Conservation (phyloP, 1,140 invertebrate genomes). For the Pseudachorutes palmiensis region DNA sequence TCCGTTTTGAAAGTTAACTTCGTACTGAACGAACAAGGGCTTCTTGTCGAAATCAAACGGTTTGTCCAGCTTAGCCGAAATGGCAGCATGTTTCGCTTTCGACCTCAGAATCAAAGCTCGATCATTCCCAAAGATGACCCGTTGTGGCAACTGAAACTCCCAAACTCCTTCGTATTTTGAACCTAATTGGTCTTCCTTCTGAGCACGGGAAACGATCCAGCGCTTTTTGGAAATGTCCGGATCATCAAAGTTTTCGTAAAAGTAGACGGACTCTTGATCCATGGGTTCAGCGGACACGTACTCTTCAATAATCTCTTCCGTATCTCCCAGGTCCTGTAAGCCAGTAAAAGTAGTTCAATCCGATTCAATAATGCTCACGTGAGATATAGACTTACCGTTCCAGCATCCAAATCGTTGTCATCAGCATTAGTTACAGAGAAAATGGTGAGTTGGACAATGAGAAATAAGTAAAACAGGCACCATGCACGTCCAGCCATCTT, state of each 20-base stretch:
- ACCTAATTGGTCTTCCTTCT: slow-evolving; percentile 82
- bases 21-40: slow-evolving; percentile 87
- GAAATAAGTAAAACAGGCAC: no score
- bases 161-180: slow-evolving; percentile 91
- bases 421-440: no score
- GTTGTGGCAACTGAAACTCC: slow-evolving; percentile 66
- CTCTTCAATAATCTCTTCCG: no score
- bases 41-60: slow-evolving; percentile 79
- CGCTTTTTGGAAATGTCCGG: slow-evolving; percentile 59
- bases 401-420: no score
- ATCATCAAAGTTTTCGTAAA: slow-evolving; percentile 85
- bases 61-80: slow-evolving; percentile 68
- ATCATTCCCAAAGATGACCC: slow-evolving; percentile 70
- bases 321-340: no score
- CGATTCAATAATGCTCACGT: no score
- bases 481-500: no score
- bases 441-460: no score
- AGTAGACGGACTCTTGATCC: slow-evolving; percentile 53
- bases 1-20: slow-evolving; percentile 79
- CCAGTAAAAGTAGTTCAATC: no score
- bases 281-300: slow-evolving; percentile 43
- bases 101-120: slow-evolving; percentile 83
- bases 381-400: no score
- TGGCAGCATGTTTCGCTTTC: slow-evolving; percentile 93
- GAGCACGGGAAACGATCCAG: slow-evolving; percentile 85